Evolutionary conservation across 1,140 invertebrate genomes (phyloP), one percentile per base, ranked within the genome.

Genomic region (Orchesella cincta): DNA sequence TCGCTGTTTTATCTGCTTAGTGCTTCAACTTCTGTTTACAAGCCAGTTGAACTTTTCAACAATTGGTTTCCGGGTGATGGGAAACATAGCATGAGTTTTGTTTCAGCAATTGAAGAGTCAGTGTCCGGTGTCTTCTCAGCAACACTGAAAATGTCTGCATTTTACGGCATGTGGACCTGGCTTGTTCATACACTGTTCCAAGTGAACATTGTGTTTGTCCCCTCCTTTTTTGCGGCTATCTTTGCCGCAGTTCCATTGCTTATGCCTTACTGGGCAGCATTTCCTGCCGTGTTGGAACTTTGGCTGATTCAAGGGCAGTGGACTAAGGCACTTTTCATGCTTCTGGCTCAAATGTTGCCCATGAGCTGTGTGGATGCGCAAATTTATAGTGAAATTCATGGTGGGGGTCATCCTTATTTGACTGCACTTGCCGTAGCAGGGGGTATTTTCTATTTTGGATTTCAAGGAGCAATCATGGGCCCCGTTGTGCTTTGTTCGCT

Each of bases 81-180:
- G 79, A 85, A 18, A 18, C 73, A 70, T 18, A 71, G 71, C 31
- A 77, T 16, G 26, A 74, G 70, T 35, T 82, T 82, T 51, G 76
- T 79, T 12, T 28, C 70, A 12, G 81, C 81, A 2, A 78, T 80
- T 18, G 81, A 82, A 54, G 39, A 82, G 88, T 89, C 91, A 1
- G 88, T 92, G n/a, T 90, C 89, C 64, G 88, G 90, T 46, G 94
- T 99, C 1, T 96, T 99, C 84, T 90, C 93, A 57, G 96, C 96
- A 0, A 97, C 96, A 0, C 93, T 98, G 78, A 99, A 99, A 87
- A 95, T 99, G 89, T 93, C 95, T 1, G 89, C 93, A 0, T 99
- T 99, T 86, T 98, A 99, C 85, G 97, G 96, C 0, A 87, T 99
- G 75, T 99, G 97, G 90, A 99, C 97, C 0, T 99, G 97, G 95